Evolutionary conservation across 2,888 invertebrate species (phyloP).

Genomic region (Enchytraeus crypticus): DNA sequence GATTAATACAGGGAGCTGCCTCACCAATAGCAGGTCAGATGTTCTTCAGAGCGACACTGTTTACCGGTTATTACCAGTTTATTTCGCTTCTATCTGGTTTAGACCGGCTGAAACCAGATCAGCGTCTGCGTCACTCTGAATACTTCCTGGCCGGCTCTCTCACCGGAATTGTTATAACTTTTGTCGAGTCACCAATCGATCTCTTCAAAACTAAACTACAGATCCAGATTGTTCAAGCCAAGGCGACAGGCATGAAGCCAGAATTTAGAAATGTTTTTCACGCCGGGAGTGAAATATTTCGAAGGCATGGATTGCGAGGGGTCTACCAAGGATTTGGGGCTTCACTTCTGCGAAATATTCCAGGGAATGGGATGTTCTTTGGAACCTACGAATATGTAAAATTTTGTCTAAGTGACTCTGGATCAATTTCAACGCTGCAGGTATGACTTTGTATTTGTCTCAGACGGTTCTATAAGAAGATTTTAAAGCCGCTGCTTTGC

Average conservation of each 20-base stretch:
- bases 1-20: too few relatives aligned
- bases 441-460: too few relatives aligned
- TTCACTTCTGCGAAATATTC: slow-evolving; percentile 20
- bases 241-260: slow-evolving; percentile 16
- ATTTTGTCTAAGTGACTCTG: too few relatives aligned
- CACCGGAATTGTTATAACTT: slow-evolving; percentile 25
- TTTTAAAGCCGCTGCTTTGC: too few relatives aligned
- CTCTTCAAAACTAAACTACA: slow-evolving; percentile 30
- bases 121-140: slow-evolving; percentile 16
- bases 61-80: slow-evolving; percentile 26
- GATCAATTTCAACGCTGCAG: too few relatives aligned
- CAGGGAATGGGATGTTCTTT: slow-evolving; percentile 23
- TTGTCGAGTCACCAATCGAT: slow-evolving; percentile 28
- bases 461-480: too few relatives aligned
- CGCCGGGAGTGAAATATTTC: slow-evolving; percentile 23
- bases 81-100: slow-evolving; percentile 10
- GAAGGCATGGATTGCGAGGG: slow-evolving; percentile 20
- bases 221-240: slow-evolving; percentile 25
- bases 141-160: slow-evolving; percentile 25
- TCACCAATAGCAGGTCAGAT: slow-evolving; percentile 30
- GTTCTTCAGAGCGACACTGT: slow-evolving; percentile 27
- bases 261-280: slow-evolving; percentile 28
- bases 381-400: too few relatives aligned
- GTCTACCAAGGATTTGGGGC: slow-evolving; percentile 25
- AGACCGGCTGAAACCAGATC: slow-evolving; percentile 14